Evolutionary conservation across 92 coral and sea anemone genomes (phyloP).

Genomic region (Virgularia gustaviana): DNA sequence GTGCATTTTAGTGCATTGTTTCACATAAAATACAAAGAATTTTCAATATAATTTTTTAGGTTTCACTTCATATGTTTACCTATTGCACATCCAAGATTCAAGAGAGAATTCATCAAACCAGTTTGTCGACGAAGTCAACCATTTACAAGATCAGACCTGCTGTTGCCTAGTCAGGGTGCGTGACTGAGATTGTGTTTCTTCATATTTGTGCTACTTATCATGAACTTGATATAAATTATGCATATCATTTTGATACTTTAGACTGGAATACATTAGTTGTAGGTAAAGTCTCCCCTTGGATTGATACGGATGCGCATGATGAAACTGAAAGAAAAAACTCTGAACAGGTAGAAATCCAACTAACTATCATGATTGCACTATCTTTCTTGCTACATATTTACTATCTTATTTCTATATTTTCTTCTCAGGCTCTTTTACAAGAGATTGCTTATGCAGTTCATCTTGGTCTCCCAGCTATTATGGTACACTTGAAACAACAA

Average conservation of each 20-base stretch:
- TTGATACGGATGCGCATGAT: constrained; percentile 75
- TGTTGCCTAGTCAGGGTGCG: constrained; percentile 85
- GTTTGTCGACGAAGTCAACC: constrained; percentile 75
- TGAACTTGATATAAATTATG: not conserved
- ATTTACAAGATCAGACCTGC: constrained; percentile 89
- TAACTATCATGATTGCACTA: not conserved
- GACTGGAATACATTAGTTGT: constrained; percentile 97
- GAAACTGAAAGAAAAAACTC: constrained; percentile 82
- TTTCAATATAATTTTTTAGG: too few relatives aligned
- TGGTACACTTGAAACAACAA: constrained; percentile 69
- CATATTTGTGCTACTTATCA: not conserved
- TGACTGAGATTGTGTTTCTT: not conserved
- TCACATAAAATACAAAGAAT: too few relatives aligned
- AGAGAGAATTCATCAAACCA: constrained; percentile 82
- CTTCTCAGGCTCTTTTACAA: constrained; percentile 70
- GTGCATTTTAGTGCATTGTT: too few relatives aligned
- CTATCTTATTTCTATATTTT: not conserved
- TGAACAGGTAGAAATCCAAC: constrained; percentile 58
- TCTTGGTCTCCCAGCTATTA: constrained; percentile 92
- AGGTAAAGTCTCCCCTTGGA: constrained; percentile 98
- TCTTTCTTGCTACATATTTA: not conserved
- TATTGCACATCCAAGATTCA: constrained; percentile 91
- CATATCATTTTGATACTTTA: constrained; percentile 1
- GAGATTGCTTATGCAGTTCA: constrained; percentile 88
- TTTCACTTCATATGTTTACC: constrained; percentile 97